Percentiles rank a stretch among this genome's conserved stretches.
Conservation (phyloP, 1,140 invertebrate species). For the Drosophila suzukii region DNA sequence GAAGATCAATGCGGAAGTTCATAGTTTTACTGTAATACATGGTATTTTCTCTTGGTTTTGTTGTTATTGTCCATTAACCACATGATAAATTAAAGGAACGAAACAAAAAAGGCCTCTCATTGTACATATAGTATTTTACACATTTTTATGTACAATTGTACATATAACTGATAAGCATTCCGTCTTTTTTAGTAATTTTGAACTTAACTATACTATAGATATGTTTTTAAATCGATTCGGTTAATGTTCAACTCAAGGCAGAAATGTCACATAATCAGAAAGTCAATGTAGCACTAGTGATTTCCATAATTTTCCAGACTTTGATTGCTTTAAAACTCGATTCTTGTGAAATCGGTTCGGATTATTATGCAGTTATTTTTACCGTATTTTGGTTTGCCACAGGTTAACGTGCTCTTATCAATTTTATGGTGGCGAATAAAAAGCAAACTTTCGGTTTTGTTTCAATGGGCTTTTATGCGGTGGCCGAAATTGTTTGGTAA, state of each 20-base stretch:
- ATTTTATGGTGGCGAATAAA: constrained; percentile 10
- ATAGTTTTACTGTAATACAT: not conserved
- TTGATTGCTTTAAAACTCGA: not conserved
- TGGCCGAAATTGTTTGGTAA: constrained; percentile 21
- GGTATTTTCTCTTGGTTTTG: not conserved
- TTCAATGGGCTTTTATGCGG: constrained; percentile 5
- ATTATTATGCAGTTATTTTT: constrained; percentile 22
- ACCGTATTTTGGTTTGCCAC: constrained; percentile 14
- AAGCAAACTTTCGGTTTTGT: constrained; percentile 17
- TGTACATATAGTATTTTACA: not conserved
- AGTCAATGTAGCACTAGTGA: not conserved
- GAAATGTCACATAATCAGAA: not conserved
- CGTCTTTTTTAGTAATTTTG: too few species aligned
- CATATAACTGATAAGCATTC: not conserved
- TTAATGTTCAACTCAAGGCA: not conserved
- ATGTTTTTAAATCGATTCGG: not conserved
- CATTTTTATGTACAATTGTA: too few species aligned
- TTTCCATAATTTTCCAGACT: not conserved
- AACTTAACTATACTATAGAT: not conserved
- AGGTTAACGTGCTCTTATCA: constrained; percentile 41
- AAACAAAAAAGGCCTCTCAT: not conserved
- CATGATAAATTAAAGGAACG: not conserved
- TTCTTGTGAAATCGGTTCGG: not conserved
- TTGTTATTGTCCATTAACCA: not conserved
- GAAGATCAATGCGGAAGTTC: constrained; percentile 4